Base-by-base conservation (phyloP, 2,113 vertebrate species). In the Entosphenus tridentatus region DNA sequence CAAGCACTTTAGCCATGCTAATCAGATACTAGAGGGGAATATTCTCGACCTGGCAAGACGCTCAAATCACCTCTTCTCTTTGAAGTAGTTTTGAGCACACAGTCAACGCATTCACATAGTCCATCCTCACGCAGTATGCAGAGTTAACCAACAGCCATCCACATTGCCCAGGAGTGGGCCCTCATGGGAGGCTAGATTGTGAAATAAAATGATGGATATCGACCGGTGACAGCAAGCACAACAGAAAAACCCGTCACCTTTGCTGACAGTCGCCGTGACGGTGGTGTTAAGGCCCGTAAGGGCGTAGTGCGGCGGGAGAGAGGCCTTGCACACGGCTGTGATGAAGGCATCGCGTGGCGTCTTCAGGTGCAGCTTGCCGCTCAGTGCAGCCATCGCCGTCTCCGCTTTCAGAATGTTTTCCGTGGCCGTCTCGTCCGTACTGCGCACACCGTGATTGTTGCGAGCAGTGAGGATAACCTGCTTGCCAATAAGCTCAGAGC, bases 341-440 rank as follows among this genome's bases (percentile, higher is more conserved):
- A 98, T 98, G 79, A 98, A 97, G 72, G 93, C 92, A 71, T 98
- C 93, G 56, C 93, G 88, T 16, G 93, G 91, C 3, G 93, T 98
- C 72, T 96, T 86, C 73, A 97, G 82, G 70, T 84, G 82, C 17
- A 98, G 76, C 57, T 83, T 86, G 68, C 92, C 93, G 75, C 93
- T 96, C 70, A 98, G 83, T 21, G 87, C 85, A 70, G 92, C 89
- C 92, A 96, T 87, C 54, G 85, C 90, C 77, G 96, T 57, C 78
- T 98, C 92, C 12, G 93, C 92, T 80, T 96, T 98, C 71, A 98
- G 80, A 80, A 98, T 98, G 80, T 84, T 97, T 80, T 98, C 93
- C 56, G 93, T 93, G 70, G 92, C 93, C 57, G 88, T 79, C 82
- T 98, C 92, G 74, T 98, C 93, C 56, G 92, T 98, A 77, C 93